These are phyloP conservation scores for Hippasteria phrygiana DNA, from an alignment of 53 echinoderm and acorn worm species.

Conservation along the genomic window DNA sequence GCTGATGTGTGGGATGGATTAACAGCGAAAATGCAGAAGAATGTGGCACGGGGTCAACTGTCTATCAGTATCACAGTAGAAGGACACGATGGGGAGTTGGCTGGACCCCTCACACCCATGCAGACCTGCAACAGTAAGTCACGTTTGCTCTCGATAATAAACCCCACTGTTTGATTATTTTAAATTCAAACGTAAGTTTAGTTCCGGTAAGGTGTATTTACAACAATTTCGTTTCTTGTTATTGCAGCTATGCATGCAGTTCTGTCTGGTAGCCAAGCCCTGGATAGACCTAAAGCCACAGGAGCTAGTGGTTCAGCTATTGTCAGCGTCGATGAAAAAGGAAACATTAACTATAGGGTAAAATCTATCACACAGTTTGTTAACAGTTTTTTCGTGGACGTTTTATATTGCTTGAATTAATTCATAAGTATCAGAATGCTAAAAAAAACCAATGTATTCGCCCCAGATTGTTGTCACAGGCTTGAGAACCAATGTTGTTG, in stretches of 20 bases:
- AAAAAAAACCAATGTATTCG: neutral
- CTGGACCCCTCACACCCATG: conserved; percentile 83
- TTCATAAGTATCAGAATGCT: neutral
- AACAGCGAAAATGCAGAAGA: conserved; percentile 81
- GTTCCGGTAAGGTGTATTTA: no score
- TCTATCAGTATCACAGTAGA: conserved; percentile 71
- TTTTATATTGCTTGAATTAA: neutral
- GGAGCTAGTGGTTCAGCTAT: conserved; percentile 96
- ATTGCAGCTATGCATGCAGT: conserved; percentile 87
- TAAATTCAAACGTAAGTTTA: no score
- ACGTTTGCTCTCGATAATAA: neutral
- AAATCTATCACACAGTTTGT: neutral
- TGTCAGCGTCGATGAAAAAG: conserved; percentile 80
- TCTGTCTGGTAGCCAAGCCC: conserved; percentile 91
- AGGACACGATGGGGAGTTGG: conserved; percentile 65
- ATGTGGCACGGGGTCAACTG: conserved; percentile 83
- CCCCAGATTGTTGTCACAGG: conserved; percentile 86
- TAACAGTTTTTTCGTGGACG: neutral
- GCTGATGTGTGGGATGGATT: conserved; percentile 78
- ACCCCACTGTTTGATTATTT: no score
- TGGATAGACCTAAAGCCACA: conserved; percentile 81
- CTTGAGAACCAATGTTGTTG: conserved; percentile 78
- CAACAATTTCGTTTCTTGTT: neutral
- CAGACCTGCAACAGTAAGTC: conserved; percentile 93
- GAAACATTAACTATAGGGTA: conserved; percentile 87